phyloP scores from a whole-genome alignment of 1,140 invertebrate genomes.

The Cardiocondyla obscurior region DNA sequence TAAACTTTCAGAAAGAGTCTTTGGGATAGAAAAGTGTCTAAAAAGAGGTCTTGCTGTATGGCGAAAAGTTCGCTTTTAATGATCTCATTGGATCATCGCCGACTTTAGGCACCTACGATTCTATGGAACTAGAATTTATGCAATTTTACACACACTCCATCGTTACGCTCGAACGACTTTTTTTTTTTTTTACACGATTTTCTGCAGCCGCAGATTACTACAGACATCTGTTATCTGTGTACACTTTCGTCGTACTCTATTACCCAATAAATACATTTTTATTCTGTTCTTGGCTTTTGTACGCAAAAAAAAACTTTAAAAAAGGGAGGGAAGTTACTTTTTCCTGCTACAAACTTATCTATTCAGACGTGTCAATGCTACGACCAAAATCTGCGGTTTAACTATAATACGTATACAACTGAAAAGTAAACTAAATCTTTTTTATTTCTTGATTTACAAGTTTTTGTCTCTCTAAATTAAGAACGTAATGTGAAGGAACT shows the following conservation, averaged over 20 bases:
- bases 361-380: neutral
- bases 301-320: neutral
- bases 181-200: slow-evolving; percentile 1
- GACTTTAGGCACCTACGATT: slow-evolving; percentile 55
- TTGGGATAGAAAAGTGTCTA: slow-evolving; percentile 35
- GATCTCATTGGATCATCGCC: slow-evolving; percentile 28
- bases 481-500: neutral
- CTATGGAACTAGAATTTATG: slow-evolving; percentile 44
- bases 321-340: neutral
- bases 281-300: neutral
- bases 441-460: neutral
- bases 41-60: slow-evolving; percentile 10
- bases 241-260: slow-evolving; percentile 35
- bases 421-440: neutral
- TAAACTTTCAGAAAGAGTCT: neutral
- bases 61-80: neutral
- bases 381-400: neutral
- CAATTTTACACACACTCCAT: slow-evolving; percentile 15
- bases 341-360: neutral
- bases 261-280: neutral
- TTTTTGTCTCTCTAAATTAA: neutral
- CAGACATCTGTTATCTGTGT: slow-evolving; percentile 33
- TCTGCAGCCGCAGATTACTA: neutral
- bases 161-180: slow-evolving; percentile 8
- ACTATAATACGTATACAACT: neutral